Base-by-base conservation (phyloP, 2,113 vertebrate genomes). In the Vireo altiloquus region DNA sequence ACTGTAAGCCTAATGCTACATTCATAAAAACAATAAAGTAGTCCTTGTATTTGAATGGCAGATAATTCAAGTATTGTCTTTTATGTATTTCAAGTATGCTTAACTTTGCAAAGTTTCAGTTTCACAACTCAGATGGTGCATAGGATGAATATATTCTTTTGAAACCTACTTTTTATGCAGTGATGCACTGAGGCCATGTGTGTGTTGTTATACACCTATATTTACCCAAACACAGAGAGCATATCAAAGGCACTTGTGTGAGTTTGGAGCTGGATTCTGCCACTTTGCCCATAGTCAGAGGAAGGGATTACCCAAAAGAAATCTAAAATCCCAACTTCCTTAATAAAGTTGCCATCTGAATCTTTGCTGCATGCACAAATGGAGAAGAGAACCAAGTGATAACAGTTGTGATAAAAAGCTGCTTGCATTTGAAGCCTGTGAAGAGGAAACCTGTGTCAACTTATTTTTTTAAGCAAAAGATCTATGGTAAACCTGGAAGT, bases 401-500 rank as follows among this genome's bases (percentile, higher is more conserved):
- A 85, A 28, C 39, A 49, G 23, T 44, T 76, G 25, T 63, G 60
- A 96, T 71, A 86, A 78, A 71, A 82, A 87, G n/a, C 20, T 44
- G 39, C 82, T 81, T 65, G 30, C 9, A 50, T 71, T 21, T 89
- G 72, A 75, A 92, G 47, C 15, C 42, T 60, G 54, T 33, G 68
- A 88, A 84, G 22, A 87, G 11, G 27, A 92, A 94, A 88, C 24
- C 57, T 50, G 25, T 35, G 37, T 78, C 42, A 11, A 52, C 35
- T 64, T 71, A 40, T 40, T 89, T 75, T 93, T 84, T 71, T 72
- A 76, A 82, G 52, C 74, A 89, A 69, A 83, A 90, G 30, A 49
- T 65, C 40, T 80, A 2, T 27, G 13, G 57, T 80, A 93, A 92
- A 76, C 31, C 40, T 94, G 79, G 59, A 87, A 80, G 40, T 52